These are phyloP conservation scores for Thyatira batis DNA, from an alignment of 2,888 invertebrate genomes.

Conservation along the genomic window DNA sequence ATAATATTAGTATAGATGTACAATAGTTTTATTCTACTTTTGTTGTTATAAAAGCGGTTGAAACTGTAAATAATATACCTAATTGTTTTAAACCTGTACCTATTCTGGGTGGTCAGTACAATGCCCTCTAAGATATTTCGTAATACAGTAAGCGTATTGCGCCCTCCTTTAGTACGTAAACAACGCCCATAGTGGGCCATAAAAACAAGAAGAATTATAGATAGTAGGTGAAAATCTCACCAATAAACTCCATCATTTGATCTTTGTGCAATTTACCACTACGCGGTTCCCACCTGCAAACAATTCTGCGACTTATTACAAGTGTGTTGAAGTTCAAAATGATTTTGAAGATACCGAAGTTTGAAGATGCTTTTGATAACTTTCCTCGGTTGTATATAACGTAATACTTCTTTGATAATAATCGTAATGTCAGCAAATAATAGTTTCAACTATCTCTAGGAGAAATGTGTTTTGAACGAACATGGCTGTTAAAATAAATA, in stretches of 20 bases:
- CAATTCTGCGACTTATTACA: neutral
- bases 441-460: neutral
- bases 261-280: neutral
- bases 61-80: too few species aligned
- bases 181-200: conserved; percentile 12
- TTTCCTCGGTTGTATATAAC: neutral
- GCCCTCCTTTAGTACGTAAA: conserved; percentile 20
- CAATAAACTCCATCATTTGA: neutral
- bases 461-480: neutral
- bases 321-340: neutral
- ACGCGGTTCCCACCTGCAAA: neutral
- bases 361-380: neutral
- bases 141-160: neutral
- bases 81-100: neutral
- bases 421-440: neutral
- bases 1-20: too few species aligned
- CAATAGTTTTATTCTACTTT: too few species aligned
- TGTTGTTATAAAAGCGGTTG: too few species aligned
- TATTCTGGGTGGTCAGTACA: neutral
- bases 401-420: neutral
- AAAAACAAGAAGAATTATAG: conserved; percentile 12
- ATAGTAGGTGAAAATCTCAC: conserved; percentile 2
- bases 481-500: neutral
- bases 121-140: conserved; percentile 1
- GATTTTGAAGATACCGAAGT: neutral